Evolutionary conservation across 2,888 invertebrate genomes (phyloP).

Genomic region (Eudemis profundana): DNA sequence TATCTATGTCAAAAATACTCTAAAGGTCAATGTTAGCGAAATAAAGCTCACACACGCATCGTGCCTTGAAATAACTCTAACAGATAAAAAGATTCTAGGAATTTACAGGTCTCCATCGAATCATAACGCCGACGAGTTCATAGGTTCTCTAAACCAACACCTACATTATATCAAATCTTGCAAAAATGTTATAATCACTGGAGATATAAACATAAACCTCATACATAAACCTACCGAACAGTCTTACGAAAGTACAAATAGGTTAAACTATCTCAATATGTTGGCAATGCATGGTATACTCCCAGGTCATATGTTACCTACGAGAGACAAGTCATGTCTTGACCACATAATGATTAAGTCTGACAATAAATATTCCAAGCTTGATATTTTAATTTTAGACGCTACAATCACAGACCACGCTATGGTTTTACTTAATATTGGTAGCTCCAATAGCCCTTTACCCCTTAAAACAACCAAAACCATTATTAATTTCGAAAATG

Average conservation of each 20-base stretch:
- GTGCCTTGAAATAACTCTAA: neutral
- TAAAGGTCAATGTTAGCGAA: neutral
- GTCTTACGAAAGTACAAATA: neutral
- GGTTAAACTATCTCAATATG: neutral
- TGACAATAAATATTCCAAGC: neutral
- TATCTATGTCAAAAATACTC: neutral
- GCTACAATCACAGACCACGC: slow-evolving; percentile 1
- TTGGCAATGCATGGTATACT: slow-evolving; percentile 5
- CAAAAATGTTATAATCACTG: neutral
- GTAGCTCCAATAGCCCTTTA: neutral
- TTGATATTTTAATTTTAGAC: neutral
- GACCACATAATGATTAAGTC: neutral
- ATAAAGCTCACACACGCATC: neutral
- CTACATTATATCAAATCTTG: neutral
- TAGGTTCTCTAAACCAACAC: neutral
- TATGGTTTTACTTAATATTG: neutral
- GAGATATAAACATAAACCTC: slow-evolving; percentile 2
- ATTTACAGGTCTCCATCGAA: neutral
- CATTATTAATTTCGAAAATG: neutral
- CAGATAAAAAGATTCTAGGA: neutral
- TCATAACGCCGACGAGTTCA: neutral
- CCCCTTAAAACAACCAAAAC: neutral
- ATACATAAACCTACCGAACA: neutral
- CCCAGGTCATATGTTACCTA: neutral
- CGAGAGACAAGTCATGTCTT: neutral